Conservation (phyloP, 2,797 vertebrate species). For the Sebastes miniatus region DNA sequence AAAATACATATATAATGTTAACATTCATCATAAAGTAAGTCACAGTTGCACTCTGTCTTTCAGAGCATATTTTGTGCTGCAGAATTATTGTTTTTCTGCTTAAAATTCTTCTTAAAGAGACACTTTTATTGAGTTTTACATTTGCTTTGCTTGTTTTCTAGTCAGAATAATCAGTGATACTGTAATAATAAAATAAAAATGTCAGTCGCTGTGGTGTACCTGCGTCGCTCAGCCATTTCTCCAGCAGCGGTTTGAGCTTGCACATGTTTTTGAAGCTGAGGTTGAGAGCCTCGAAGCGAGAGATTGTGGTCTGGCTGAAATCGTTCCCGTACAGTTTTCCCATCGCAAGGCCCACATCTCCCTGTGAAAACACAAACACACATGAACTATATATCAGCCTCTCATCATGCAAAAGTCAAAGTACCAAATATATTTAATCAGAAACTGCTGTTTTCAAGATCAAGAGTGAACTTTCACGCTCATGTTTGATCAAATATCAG, state of each 20-base stretch:
- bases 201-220: conserved; percentile 72
- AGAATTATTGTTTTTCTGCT: neutral
- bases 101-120: neutral
- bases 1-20: neutral
- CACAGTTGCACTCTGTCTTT: neutral
- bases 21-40: neutral
- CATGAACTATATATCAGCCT: neutral
- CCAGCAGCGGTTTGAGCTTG: conserved; percentile 96
- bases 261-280: conserved; percentile 99
- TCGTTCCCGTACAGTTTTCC: conserved; percentile 98
- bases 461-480: neutral
- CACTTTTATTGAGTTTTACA: neutral
- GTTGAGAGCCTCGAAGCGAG: conserved; percentile 97
- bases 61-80: neutral
- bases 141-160: neutral
- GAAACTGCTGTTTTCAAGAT: neutral
- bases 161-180: neutral
- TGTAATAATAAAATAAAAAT: neutral
- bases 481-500: neutral
- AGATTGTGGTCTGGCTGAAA: conserved; percentile 99
- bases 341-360: conserved; percentile 97
- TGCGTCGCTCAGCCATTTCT: conserved; percentile 98
- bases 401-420: neutral
- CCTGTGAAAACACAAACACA: conserved; percentile 72
- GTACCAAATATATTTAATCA: neutral